phyloP scores from a whole-genome alignment of 2,888 invertebrate species.

The Tipula lateralis region DNA sequence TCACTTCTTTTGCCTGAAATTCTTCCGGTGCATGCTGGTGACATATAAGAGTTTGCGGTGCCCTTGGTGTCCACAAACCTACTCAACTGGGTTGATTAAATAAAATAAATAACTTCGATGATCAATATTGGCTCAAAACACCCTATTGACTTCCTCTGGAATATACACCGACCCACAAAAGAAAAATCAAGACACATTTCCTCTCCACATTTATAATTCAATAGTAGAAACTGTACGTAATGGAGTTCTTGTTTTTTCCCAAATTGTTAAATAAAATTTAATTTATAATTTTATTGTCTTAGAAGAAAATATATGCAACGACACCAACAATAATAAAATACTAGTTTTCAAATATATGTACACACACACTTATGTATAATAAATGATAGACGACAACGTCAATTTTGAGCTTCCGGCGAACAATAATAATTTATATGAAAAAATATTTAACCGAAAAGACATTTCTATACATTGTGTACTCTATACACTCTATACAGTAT shows the following conservation, averaged over 20 bases:
- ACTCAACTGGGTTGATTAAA: too few relatives aligned
- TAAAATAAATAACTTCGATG: too few relatives aligned
- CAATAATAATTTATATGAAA: conserved; percentile 13
- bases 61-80: too few relatives aligned
- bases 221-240: neutral
- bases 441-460: neutral
- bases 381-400: conserved; percentile 24
- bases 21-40: too few relatives aligned
- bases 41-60: too few relatives aligned
- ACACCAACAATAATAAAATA: neutral
- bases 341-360: neutral
- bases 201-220: neutral
- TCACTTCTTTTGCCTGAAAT: too few relatives aligned
- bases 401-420: conserved; percentile 6
- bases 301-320: neutral
- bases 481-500: neutral
- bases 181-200: neutral
- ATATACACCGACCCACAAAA: neutral
- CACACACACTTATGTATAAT: neutral
- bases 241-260: neutral
- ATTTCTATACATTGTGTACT: neutral
- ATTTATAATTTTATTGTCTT: conserved; percentile 5
- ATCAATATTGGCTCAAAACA: too few relatives aligned
- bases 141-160: neutral
- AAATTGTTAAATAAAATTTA: neutral